phyloP scores from a whole-genome alignment of 2,888 invertebrate species.

The Phortica okadai region DNA sequence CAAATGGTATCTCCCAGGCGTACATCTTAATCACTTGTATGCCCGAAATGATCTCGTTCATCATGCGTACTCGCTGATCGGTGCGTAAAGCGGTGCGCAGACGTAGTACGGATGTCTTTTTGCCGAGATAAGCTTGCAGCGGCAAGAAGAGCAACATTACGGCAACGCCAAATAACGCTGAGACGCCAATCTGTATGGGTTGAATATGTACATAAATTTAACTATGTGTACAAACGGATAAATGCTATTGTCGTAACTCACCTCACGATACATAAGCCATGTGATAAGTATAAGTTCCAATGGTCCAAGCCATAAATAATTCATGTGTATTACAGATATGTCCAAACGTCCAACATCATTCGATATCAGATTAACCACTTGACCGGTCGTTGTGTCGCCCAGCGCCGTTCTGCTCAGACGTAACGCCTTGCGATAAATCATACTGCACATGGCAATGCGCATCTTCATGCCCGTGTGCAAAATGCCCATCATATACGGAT shows the following conservation, averaged over 20 bases:
- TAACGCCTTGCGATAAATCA: slow-evolving; percentile 83
- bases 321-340: slow-evolving; percentile 87
- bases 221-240: not conserved
- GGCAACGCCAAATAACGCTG: slow-evolving; percentile 79
- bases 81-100: slow-evolving; percentile 89
- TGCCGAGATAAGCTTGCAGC: slow-evolving; percentile 86
- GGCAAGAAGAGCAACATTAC: slow-evolving; percentile 83
- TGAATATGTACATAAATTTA: not conserved
- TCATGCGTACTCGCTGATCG: slow-evolving; percentile 92
- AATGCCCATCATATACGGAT: slow-evolving; percentile 90
- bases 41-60: slow-evolving; percentile 93
- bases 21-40: slow-evolving; percentile 98
- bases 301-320: slow-evolving; percentile 95
- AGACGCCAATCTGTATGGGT: slow-evolving; percentile 77
- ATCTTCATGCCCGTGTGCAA: slow-evolving; percentile 82
- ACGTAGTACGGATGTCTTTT: slow-evolving; percentile 85
- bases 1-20: slow-evolving; percentile 94
- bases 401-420: slow-evolving; percentile 84
- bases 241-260: slow-evolving; percentile 60
- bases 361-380: slow-evolving; percentile 92
- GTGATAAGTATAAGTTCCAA: slow-evolving; percentile 88
- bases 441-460: slow-evolving; percentile 82
- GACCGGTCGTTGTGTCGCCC: slow-evolving; percentile 85
- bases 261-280: slow-evolving; percentile 84
- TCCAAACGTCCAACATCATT: slow-evolving; percentile 89